Conservation (phyloP, 2,113 vertebrate genomes). For the Ceyx margarethae region DNA sequence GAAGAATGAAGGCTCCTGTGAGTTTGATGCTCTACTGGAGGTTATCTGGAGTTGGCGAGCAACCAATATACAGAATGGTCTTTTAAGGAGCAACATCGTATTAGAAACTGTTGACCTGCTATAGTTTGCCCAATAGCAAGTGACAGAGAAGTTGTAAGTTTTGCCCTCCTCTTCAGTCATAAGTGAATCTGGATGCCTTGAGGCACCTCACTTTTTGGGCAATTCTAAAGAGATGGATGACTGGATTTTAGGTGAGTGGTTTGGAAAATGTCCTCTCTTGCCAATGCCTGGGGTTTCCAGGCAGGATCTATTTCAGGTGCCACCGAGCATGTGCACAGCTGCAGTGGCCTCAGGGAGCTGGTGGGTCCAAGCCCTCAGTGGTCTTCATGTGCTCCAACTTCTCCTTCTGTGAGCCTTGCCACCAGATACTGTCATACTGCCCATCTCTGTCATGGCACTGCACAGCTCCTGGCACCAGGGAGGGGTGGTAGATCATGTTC, state of each 20-base stretch:
- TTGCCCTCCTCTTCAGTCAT: not conserved
- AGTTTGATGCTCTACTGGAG: constrained; percentile 17
- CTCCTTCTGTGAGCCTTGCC: not conserved
- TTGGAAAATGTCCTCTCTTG: accelerated
- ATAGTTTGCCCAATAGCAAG: not conserved
- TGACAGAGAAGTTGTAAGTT: not conserved
- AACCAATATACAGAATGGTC: not conserved
- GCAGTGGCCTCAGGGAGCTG: not conserved
- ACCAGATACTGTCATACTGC: not conserved
- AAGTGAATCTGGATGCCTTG: not conserved
- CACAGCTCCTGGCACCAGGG: not conserved
- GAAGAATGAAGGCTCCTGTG: constrained; percentile 3
- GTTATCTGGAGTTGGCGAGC: not conserved
- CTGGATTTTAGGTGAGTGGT: not conserved
- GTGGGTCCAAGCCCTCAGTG: not conserved
- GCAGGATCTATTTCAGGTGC: not conserved
- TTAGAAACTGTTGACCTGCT: not conserved
- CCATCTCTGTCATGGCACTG: accelerated
- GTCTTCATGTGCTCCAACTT: not conserved
- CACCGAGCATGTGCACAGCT: not conserved
- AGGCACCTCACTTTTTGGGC: not conserved
- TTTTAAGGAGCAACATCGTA: constrained; percentile 13
- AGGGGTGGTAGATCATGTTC: not conserved
- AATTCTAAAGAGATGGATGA: not conserved
- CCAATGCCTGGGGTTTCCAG: not conserved